Evolutionary conservation across 2,797 vertebrate species (phyloP).

Genomic region (Sciurus vulgaris): DNA sequence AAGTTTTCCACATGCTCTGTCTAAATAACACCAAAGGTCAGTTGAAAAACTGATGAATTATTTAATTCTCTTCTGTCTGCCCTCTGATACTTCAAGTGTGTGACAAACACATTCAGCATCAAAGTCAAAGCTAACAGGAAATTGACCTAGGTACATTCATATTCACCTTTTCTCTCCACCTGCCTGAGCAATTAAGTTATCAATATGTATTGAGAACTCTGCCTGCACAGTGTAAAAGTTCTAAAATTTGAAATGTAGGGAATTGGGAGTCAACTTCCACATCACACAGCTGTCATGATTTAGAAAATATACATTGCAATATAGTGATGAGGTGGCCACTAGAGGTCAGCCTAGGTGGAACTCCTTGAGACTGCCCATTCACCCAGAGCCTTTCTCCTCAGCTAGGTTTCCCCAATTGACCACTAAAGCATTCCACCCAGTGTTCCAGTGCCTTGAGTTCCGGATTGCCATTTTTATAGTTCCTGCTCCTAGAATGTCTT

Average conservation of each 20-base stretch:
- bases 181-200: not conserved
- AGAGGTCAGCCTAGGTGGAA: not conserved
- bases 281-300: not conserved
- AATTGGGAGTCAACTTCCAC: not conserved
- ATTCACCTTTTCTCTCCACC: not conserved
- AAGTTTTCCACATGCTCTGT: not conserved
- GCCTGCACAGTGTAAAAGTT: not conserved
- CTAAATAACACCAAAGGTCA: not conserved
- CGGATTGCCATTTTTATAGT: not conserved
- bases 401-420: not conserved
- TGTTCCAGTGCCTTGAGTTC: not conserved
- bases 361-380: not conserved
- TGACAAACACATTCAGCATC: not conserved
- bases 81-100: not conserved
- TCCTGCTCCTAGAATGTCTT: not conserved
- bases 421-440: not conserved
- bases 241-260: not conserved
- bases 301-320: not conserved
- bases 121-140: not conserved
- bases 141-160: not conserved
- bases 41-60: conserved; percentile 36
- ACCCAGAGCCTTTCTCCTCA: not conserved
- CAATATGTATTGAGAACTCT: not conserved
- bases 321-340: not conserved
- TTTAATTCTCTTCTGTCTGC: not conserved